Percentiles rank a stretch among this genome's conserved stretches.
Conservation (phyloP, 23 tunicate genomes). For the Ascidia mentula region DNA sequence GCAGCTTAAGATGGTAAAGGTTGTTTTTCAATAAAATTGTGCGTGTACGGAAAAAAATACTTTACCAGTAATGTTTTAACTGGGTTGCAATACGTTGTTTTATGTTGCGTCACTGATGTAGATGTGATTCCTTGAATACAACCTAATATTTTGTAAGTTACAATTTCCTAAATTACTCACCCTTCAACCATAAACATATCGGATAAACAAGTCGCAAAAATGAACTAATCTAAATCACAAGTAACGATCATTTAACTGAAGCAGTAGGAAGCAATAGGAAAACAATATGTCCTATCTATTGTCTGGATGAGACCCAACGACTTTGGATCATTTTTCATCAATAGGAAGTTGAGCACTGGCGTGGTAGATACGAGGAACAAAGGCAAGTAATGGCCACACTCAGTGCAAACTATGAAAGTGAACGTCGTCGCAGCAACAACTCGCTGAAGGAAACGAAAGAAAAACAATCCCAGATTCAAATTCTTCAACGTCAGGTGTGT, state of each 20-base stretch:
- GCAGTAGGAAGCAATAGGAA: background rate
- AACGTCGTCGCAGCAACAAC: slow-evolving; percentile 39
- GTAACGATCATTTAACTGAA: too few species aligned
- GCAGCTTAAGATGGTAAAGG: background rate
- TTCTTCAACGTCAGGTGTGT: slow-evolving; percentile 39
- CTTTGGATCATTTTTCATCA: background rate
- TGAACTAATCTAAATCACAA: too few species aligned
- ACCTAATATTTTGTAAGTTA: too few species aligned
- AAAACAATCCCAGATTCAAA: slow-evolving; percentile 52
- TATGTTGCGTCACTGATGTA: too few species aligned
- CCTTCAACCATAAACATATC: too few species aligned
- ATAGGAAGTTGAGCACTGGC: slow-evolving; percentile 52
- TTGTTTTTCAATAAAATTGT: too few species aligned
- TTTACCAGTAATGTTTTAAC: too few species aligned
- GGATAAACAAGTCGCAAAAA: too few species aligned
- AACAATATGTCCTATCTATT: background rate
- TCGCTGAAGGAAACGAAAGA: slow-evolving; percentile 33
- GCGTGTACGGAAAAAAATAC: too few species aligned
- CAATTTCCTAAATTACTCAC: too few species aligned
- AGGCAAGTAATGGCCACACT: slow-evolving; percentile 33
- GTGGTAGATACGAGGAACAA: slow-evolving; percentile 43
- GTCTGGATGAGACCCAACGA: background rate
- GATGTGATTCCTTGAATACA: too few species aligned
- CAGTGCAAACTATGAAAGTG: slow-evolving; percentile 47
- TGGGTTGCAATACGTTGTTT: too few species aligned